A percentile compares a stretch with the other conserved stretches of the same genome.
Evolutionary conservation across 2,888 invertebrate genomes (phyloP).

Genomic region (Zaprionus bogoriensis): DNA sequence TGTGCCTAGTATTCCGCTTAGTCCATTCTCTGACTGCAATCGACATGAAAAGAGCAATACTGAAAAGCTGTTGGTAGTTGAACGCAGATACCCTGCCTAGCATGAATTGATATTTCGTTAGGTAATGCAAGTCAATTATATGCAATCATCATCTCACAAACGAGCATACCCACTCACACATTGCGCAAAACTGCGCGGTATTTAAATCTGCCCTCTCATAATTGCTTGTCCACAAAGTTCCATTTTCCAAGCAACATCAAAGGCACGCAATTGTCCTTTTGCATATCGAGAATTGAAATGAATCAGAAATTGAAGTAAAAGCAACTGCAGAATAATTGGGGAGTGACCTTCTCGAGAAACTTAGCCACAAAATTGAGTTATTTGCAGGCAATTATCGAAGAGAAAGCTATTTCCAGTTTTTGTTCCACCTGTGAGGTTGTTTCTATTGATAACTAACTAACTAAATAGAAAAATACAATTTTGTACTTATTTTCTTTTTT

Average conservation of each 20-base stretch:
- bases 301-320: background rate
- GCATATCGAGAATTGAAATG: background rate
- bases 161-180: background rate
- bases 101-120: too few relatives aligned
- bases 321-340: background rate
- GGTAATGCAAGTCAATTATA: too few relatives aligned
- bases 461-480: too few relatives aligned
- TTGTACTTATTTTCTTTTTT: too few relatives aligned
- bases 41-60: too few relatives aligned
- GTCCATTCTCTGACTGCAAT: conserved; percentile 25
- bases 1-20: conserved; percentile 17
- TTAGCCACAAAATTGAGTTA: background rate
- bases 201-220: background rate
- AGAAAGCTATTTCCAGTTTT: too few relatives aligned
- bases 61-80: too few relatives aligned
- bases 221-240: background rate
- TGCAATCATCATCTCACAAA: too few relatives aligned
- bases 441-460: too few relatives aligned
- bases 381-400: too few relatives aligned
- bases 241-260: background rate
- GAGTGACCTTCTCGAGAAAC: background rate
- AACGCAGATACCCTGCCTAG: background rate
- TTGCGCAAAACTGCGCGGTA: too few relatives aligned
- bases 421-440: too few relatives aligned
- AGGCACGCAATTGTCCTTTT: background rate